Percentiles rank a stretch among this genome's conserved stretches.
Conservation (phyloP, 2,888 invertebrate species). For the Athetis lepigone region DNA sequence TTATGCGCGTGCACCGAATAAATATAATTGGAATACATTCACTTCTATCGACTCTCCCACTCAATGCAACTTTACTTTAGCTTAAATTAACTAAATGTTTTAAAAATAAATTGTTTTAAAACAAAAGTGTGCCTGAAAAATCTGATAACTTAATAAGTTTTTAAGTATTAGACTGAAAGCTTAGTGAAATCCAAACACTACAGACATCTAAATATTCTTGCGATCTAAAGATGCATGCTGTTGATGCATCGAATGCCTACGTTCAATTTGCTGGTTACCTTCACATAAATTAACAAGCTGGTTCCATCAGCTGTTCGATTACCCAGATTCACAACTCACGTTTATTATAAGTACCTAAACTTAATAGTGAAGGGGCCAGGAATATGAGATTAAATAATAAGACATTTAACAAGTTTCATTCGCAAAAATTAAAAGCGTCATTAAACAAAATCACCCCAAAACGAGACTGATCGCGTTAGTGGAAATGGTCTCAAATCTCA, state of each 20-base stretch:
- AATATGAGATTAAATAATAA: slow-evolving; percentile 23
- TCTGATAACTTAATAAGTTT: not conserved
- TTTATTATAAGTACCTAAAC: not conserved
- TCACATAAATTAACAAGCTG: slow-evolving; percentile 15
- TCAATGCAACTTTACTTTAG: slow-evolving; percentile 10
- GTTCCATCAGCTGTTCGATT: slow-evolving; percentile 5
- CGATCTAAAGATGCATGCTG: not conserved
- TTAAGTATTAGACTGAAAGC: not conserved
- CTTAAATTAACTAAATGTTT: slow-evolving; percentile 11
- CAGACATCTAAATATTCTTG: slow-evolving; percentile 2
- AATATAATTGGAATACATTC: slow-evolving; percentile 39
- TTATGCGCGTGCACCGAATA: slow-evolving; percentile 46
- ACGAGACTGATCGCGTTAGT: slow-evolving; percentile 51
- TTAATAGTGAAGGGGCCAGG: slow-evolving; percentile 11
- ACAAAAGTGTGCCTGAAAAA: not conserved
- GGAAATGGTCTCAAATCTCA: slow-evolving; percentile 74
- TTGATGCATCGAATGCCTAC: not conserved
- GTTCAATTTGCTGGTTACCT: slow-evolving; percentile 15
- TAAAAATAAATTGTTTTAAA: too few relatives aligned
- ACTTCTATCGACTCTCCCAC: slow-evolving; percentile 14
- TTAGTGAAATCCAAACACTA: not conserved
- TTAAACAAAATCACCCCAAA: slow-evolving; percentile 41
- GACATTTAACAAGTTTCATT: slow-evolving; percentile 1
- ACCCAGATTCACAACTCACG: slow-evolving; percentile 7
- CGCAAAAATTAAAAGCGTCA: not conserved